phyloP scores from a whole-genome alignment of 2,797 vertebrate genomes.

The Microctenopoma steveboyesi region DNA sequence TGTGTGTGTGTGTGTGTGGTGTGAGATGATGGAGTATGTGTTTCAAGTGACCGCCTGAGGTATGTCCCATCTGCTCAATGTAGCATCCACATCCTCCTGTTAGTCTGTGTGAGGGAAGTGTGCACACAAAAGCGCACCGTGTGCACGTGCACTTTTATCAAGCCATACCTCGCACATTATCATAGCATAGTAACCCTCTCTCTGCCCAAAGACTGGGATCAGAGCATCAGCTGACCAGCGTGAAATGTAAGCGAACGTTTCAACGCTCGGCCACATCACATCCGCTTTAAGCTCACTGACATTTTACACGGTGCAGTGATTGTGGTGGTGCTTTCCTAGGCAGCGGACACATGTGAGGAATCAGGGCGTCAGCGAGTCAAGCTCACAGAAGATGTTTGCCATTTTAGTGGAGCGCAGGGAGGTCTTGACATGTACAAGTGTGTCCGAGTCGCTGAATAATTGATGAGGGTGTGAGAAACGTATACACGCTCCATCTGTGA shows the following conservation, averaged over 20 bases:
- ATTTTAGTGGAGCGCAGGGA: conserved; percentile 20
- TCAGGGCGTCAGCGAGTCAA: conserved; percentile 22
- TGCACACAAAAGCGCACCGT: conserved; percentile 37
- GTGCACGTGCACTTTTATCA: conserved; percentile 20
- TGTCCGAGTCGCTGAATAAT: conserved; percentile 51
- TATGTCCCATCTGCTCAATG: conserved; percentile 73
- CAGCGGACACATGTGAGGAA: neutral
- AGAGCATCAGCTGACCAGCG: neutral
- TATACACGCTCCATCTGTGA: conserved; percentile 46
- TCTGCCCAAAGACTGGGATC: conserved; percentile 11
- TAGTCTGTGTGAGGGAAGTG: conserved; percentile 34
- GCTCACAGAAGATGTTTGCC: conserved; percentile 20
- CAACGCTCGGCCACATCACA: neutral
- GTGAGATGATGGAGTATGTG: conserved; percentile 54
- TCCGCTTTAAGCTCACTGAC: conserved; percentile 16
- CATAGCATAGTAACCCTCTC: conserved; percentile 20
- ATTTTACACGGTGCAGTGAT: conserved; percentile 7
- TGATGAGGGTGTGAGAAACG: conserved; percentile 45
- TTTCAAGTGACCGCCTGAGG: conserved; percentile 70
- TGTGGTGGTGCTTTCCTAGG: conserved; percentile 3
- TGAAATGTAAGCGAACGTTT: neutral
- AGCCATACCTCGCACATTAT: conserved; percentile 46
- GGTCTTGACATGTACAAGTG: conserved; percentile 21
- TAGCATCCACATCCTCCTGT: conserved; percentile 60
- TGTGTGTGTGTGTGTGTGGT: conserved; percentile 27